phyloP scores from a whole-genome alignment of 2,113 vertebrate genomes.

The Pao palembangensis region DNA sequence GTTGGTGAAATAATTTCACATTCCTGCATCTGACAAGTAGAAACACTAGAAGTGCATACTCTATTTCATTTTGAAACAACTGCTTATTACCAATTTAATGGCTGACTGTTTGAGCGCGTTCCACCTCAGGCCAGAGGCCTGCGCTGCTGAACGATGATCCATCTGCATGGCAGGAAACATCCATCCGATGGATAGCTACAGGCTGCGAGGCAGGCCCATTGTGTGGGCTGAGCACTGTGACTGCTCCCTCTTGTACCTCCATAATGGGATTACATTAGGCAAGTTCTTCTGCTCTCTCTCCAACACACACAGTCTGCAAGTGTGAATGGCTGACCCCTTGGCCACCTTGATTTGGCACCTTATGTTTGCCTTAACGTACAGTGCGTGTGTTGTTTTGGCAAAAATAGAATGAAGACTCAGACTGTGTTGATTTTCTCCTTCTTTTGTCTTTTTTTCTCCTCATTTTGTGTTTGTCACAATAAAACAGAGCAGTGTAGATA shows the following conservation, averaged over 20 bases:
- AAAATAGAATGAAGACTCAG: not conserved
- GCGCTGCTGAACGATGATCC: constrained; percentile 59
- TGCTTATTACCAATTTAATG: constrained; percentile 61
- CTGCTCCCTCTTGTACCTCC: constrained; percentile 74
- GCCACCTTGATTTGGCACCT: constrained; percentile 32
- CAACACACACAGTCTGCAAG: constrained; percentile 13
- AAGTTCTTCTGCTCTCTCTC: constrained; percentile 64
- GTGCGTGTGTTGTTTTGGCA: no score
- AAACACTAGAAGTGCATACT: constrained; percentile 15
- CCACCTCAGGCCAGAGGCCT: constrained; percentile 55
- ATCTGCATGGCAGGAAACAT: constrained; percentile 71
- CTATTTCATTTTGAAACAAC: constrained; percentile 59
- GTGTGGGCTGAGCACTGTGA: constrained; percentile 75
- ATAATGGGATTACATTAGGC: constrained; percentile 77
- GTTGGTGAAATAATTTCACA: constrained; percentile 7
- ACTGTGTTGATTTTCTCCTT: not conserved
- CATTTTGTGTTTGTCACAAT: constrained; percentile 1
- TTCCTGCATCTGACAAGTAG: constrained; percentile 20
- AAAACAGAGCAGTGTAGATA: not conserved
- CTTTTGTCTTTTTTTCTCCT: constrained; percentile 10
- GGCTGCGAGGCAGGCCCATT: constrained; percentile 67
- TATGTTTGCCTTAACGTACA: constrained; percentile 24
- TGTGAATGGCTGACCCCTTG: constrained; percentile 49
- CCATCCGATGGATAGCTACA: constrained; percentile 69
- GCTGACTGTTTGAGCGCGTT: constrained; percentile 51